Evolutionary conservation across 1,140 invertebrate species (phyloP), one percentile per base, ranked within the genome.

Genomic region (Antheraea mylitta): DNA sequence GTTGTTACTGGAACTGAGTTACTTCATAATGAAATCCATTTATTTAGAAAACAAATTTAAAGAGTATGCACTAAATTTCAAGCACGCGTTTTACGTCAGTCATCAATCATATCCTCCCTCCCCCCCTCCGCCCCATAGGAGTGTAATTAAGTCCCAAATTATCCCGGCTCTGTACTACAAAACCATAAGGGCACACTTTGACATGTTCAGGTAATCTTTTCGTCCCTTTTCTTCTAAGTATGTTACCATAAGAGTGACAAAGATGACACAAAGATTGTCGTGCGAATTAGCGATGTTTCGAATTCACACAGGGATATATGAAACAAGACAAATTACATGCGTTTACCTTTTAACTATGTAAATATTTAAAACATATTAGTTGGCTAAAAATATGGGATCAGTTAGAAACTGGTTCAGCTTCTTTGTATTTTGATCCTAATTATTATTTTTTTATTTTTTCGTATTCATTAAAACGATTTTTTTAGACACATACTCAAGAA

Each of bases 141-240:
- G 38, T 11, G 71, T 78, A 78, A 78, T 78, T 78, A 78, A 78
- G 76, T 73, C 67, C 67, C 73, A 67, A 75, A 78, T 78, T 73
- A 78, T 78, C 58, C 71, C 63, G 38, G 3, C 38, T 30, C 38
- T 42, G 38, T 42, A 42, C 38, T 42, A 42, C 38, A 7, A 42
- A 42, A 42, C 11, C 38, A 42, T 42, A 42, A 42, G 11, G 11
- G 7, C 11, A 2, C 7, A 42, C 38, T 10, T 11, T 42, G 38
- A 42, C 7, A 42, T 11, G 11, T 42, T 42, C 38, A 61, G 59
- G 11, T 22, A 61, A 61, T 22, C 18, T 22, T 7, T 30, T 18
- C n/a, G 11, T 61, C 59, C 10, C 59, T 61, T 19, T 61, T 22
- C 19, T 22, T 22, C 19, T 22, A 19, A 1, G 22, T 30, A 30